These are phyloP conservation scores for Micronisus gabar DNA, from an alignment of 2,113 vertebrate genomes.

Conservation along the genomic window DNA sequence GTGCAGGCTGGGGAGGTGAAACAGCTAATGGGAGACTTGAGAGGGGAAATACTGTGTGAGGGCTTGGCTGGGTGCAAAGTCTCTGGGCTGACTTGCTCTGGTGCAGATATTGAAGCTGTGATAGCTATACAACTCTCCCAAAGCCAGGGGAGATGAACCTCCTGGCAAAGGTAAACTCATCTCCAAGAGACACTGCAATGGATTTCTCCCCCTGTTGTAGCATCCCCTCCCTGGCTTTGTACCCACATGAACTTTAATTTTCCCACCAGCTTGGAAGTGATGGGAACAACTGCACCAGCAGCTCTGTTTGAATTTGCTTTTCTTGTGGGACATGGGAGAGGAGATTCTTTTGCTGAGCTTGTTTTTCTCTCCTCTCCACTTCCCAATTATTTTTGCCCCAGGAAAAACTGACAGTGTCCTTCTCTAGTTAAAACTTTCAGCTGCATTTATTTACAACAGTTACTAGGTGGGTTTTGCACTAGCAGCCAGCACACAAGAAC, in stretches of 20 bases:
- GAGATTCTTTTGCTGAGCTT: background rate
- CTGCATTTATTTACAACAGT: background rate
- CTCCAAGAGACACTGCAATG: background rate
- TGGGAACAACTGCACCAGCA: background rate
- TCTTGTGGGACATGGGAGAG: fast-evolving
- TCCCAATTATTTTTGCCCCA: background rate
- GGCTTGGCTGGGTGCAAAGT: background rate
- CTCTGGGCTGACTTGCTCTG: background rate
- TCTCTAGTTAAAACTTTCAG: background rate
- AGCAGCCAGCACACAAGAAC: background rate
- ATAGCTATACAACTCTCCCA: background rate
- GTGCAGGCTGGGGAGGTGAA: background rate
- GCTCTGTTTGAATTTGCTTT: background rate
- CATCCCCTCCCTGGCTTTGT: background rate
- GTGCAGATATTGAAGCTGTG: background rate
- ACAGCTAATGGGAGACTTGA: background rate
- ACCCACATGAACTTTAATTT: background rate
- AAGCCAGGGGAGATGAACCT: background rate
- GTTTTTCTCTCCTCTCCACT: background rate
- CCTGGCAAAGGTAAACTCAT: background rate
- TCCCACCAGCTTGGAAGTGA: background rate
- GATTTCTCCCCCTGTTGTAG: background rate
- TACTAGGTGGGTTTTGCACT: background rate
- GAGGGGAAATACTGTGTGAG: background rate
- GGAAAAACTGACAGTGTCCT: background rate